phyloP scores from a whole-genome alignment of 2,888 invertebrate species.

The Margaritifera margaritifera region DNA sequence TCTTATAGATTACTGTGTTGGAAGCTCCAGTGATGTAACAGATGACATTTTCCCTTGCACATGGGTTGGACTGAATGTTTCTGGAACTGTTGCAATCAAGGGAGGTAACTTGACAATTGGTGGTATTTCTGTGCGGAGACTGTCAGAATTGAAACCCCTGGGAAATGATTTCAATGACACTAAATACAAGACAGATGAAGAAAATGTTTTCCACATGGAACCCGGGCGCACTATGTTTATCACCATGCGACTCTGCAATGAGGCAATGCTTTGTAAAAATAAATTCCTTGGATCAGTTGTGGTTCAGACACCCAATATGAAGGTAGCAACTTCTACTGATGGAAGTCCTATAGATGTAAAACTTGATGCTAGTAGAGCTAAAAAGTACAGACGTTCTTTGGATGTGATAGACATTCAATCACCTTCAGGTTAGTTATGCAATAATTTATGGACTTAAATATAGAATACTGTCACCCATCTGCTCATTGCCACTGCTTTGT shows the following conservation, averaged over 20 bases:
- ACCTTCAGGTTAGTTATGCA: conserved; percentile 7
- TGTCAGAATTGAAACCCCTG: conserved; percentile 19
- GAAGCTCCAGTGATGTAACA: conserved; percentile 7
- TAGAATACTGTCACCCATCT: neutral
- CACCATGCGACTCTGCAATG: conserved; percentile 35
- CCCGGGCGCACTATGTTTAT: conserved; percentile 39
- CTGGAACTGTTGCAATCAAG: conserved; percentile 24
- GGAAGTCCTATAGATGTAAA: conserved; percentile 22
- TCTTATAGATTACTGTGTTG: conserved; percentile 31
- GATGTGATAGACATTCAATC: conserved; percentile 13
- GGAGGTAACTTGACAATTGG: conserved; percentile 24
- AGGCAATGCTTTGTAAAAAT: conserved; percentile 29
- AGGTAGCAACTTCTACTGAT: conserved; percentile 20
- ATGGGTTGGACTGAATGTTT: conserved; percentile 31
- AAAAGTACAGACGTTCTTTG: conserved; percentile 8
- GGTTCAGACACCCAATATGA: conserved; percentile 13
- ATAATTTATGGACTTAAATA: neutral
- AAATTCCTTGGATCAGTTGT: conserved; percentile 30
- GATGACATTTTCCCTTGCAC: conserved; percentile 32
- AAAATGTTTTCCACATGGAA: conserved; percentile 36
- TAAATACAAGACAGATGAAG: neutral
- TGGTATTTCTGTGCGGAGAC: conserved; percentile 14
- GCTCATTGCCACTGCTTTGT: too few species aligned
- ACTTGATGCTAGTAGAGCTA: neutral
- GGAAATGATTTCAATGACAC: conserved; percentile 5